Base-by-base conservation (phyloP, 1,140 invertebrate species). In the Ceratina australensis region DNA sequence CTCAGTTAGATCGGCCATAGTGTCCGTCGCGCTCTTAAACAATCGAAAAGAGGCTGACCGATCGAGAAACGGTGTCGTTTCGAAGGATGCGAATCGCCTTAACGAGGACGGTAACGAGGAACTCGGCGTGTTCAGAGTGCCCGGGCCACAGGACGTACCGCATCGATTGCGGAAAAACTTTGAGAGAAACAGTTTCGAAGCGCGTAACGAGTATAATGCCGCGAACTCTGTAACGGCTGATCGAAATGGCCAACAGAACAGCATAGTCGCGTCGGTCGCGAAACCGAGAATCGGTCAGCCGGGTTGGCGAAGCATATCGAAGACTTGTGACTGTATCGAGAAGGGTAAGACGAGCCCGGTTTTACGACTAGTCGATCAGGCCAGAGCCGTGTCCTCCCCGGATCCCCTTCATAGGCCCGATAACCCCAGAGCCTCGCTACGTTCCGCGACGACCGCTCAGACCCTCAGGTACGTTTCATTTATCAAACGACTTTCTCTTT, bases 381-480 rank as follows among this genome's bases (percentile, higher is more conserved):
- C 93, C 69, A 88, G 93, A 79, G 93, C 93, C 64, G 90, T 93
- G 1, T 94, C 93, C 84, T 94, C 93, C 63, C 93, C 93, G 63
- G 93, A 93, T 89, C 92, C 93, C 73, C 89, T 93, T 61, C 91
- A 93, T 83, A 91, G 91, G 87, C 91, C 91, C 79, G 91, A 92
- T 83, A 89, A 89, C 82, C 88, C 90, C 57, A 87, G 90, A 87
- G 89, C 91, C 80, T 89, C 90, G 77, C 85, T 90, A 87, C 80
- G 88, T 80, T 87, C 87, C 79, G 87, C 90, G 67, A 88, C 87
- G 79, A 88, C 90, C 66, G 81, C 87, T 83, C 88, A 91, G 72
- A 89, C 86, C 87, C 81, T 90, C 88, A 92, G 92, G 92, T 92
- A 92, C 89, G 92, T 90, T 67, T 84, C 72, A 79, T 63, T 80